Evolutionary conservation across 2,797 vertebrate genomes (phyloP), one percentile per base, ranked within the genome.

Genomic region (Natrix natrix): DNA sequence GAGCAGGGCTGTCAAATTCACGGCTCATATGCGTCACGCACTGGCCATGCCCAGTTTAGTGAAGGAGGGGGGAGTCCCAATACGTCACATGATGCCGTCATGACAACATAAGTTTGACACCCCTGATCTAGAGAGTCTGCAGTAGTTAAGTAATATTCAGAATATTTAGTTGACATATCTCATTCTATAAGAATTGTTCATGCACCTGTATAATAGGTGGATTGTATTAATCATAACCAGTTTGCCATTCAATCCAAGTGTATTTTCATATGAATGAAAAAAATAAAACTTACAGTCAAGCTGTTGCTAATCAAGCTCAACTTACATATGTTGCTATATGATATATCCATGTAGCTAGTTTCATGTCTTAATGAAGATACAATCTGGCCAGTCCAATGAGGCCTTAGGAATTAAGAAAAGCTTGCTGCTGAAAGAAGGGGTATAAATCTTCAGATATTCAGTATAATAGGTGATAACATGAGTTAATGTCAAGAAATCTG

Each of bases 101-200:
- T 59, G 57, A 20, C 17, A 59, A 6, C 57, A 20, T 59, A 16
- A 59, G 57, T 57, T 56, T 59, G 17, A 59, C 57, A 20, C 5
- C 16, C 17, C 17, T 59, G 17, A 57, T 78, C n/a, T 37, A 24
- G 11, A 69, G 8, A 24, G 52, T 32, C n/a, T 86, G 37, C 48
- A 61, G 20, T 16, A 11, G 48, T 28, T 43, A 32, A 26, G 43
- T 86, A 17, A 12, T 28, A 61, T 48, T 7, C n/a, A 37, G 26
- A 17, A 22, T 32, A 66, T 16, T 37, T 54, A 20, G 14, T 14
- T 26, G 52, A 14, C 17, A 43, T 28, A 83, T 60, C 4, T 57
- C 56, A 43, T 26, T 91, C 90, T 91, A 16, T 83, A 91, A 87
- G 10, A 32, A 2, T 92, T 37, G 56, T 91, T 78, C 54, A 28